These are phyloP conservation scores for Sus scrofa DNA, from an alignment of 2,113 vertebrate species.

Conservation along the genomic window DNA sequence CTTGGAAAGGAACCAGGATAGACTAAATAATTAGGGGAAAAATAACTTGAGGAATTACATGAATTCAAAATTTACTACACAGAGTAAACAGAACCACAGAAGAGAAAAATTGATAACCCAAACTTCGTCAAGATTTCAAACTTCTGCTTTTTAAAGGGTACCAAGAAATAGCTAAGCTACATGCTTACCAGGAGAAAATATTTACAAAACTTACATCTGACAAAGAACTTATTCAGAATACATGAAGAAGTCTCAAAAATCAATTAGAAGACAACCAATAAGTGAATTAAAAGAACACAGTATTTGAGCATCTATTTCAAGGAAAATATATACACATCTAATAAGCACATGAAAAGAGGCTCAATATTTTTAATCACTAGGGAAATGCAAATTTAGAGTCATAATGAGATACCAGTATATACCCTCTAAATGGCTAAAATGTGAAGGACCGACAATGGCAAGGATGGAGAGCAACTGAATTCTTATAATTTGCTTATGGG, in stretches of 20 bases:
- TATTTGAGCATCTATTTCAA: neutral
- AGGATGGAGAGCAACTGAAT: neutral
- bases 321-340: neutral
- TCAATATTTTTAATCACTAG: neutral
- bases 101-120: neutral
- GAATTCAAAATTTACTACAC: conserved; percentile 10
- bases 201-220: conserved; percentile 27
- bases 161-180: neutral
- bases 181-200: neutral
- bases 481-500: neutral
- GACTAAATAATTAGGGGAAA: neutral
- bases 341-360: neutral
- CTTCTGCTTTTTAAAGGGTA: neutral
- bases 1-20: neutral
- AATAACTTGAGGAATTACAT: conserved; percentile 2
- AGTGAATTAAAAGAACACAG: neutral
- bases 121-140: conserved; percentile 46
- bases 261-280: neutral
- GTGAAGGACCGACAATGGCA: neutral
- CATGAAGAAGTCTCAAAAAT: conserved; percentile 12
- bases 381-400: neutral
- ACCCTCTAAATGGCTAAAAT: neutral
- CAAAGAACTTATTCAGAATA: neutral
- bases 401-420: neutral
- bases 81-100: neutral